These are phyloP conservation scores for Pemphredon lugubris DNA, from an alignment of 2,888 invertebrate species.

Conservation along the genomic window DNA sequence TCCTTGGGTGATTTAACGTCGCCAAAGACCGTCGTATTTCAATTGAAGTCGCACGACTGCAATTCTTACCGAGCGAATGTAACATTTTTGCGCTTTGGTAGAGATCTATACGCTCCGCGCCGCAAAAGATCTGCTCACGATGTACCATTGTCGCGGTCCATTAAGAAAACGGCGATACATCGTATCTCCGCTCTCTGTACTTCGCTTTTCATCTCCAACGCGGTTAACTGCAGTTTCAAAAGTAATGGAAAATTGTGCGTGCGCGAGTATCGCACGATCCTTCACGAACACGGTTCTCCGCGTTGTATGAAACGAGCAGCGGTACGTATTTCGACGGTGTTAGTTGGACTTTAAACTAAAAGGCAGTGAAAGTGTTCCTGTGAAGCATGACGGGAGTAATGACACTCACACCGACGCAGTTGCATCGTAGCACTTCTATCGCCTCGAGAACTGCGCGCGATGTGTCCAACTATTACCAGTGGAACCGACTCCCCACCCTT, in stretches of 20 bases:
- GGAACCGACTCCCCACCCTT: background rate
- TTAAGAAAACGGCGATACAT: no score
- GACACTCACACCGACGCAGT: constrained; percentile 66
- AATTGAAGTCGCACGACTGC: constrained; percentile 3
- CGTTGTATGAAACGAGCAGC: constrained; percentile 56
- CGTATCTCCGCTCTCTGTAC: no score
- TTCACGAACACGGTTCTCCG: no score
- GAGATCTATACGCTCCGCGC: no score
- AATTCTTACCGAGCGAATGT: background rate
- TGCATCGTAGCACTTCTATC: constrained; percentile 20
- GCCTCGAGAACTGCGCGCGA: constrained; percentile 14
- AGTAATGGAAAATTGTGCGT: no score
- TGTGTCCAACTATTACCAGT: constrained; percentile 25
- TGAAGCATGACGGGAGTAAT: constrained; percentile 78
- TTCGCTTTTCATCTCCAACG: no score
- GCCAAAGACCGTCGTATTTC: constrained; percentile 17
- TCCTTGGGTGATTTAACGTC: constrained; percentile 7
- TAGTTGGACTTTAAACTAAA: constrained; percentile 71
- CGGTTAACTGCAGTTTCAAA: no score
- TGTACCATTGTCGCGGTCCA: background rate
- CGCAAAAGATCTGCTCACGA: background rate
- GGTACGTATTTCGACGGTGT: constrained; percentile 65
- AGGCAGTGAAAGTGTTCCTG: constrained; percentile 78
- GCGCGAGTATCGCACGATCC: no score
- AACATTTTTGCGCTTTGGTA: background rate